A percentile compares a stretch with the other conserved stretches of the same genome.
Conservation (phyloP, 2,888 invertebrate genomes). For the Tipula vernalis region DNA sequence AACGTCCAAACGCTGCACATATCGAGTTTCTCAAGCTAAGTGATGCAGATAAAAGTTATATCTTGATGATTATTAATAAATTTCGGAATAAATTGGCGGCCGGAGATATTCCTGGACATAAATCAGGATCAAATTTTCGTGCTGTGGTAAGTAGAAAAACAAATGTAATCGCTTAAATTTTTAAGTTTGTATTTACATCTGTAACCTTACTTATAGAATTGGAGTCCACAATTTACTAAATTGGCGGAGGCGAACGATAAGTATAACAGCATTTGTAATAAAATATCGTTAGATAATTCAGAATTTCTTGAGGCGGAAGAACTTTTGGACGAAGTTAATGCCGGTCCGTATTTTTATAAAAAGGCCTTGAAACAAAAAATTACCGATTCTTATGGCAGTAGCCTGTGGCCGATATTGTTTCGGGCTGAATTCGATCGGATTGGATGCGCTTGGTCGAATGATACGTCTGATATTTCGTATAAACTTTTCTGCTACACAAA, state of each 20-base stretch:
- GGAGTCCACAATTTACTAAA: not conserved
- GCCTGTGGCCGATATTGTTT: not conserved
- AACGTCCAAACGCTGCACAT: not conserved
- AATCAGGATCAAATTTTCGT: not conserved
- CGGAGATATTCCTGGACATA: not conserved
- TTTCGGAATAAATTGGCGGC: not conserved
- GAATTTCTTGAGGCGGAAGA: not conserved
- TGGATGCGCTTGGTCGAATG: not conserved
- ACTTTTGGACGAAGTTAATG: not conserved
- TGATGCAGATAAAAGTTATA: not conserved
- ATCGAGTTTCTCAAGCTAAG: not conserved
- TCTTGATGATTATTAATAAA: not conserved
- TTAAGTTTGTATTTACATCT: not conserved
- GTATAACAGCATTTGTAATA: not conserved
- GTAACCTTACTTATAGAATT: not conserved
- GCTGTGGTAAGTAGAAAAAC: not conserved
- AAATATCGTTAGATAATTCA: not conserved
- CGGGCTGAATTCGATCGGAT: not conserved
- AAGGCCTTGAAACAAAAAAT: not conserved
- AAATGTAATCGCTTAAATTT: not conserved
- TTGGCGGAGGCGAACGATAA: not conserved
- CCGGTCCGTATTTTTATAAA: not conserved
- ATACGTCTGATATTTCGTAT: not conserved
- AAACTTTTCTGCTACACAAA: not conserved
- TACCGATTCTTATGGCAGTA: not conserved